phyloP scores from a whole-genome alignment of 2,113 vertebrate species.

The Spea multiplicata region DNA sequence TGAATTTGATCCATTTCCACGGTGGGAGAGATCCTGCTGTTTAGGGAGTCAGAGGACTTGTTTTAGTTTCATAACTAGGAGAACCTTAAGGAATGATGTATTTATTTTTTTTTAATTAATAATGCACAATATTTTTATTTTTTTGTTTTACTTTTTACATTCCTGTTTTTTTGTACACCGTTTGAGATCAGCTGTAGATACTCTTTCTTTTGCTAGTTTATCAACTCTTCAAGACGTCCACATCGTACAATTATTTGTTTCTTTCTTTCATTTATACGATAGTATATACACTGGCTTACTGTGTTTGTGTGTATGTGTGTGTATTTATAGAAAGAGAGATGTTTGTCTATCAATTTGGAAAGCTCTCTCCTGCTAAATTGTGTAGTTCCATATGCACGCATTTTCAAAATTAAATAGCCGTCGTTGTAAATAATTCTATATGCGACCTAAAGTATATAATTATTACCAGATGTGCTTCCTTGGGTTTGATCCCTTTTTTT shows the following conservation, averaged over 20 bases:
- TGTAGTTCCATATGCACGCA: conserved; percentile 2
- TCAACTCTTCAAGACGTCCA: background rate
- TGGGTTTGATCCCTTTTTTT: conserved; percentile 1
- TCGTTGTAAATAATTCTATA: conserved; percentile 21
- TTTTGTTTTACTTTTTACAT: background rate
- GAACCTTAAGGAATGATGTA: no score
- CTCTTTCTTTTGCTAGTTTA: background rate
- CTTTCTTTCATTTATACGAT: conserved; percentile 1
- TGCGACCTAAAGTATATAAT: background rate
- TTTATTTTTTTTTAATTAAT: no score
- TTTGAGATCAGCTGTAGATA: no score
- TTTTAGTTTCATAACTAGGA: no score
- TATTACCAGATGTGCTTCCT: background rate
- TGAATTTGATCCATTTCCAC: no score
- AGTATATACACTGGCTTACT: conserved; percentile 42
- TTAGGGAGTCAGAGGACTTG: no score
- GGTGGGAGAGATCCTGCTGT: no score
- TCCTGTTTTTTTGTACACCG: background rate
- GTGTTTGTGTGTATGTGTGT: conserved; percentile 20
- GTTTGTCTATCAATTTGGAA: conserved; percentile 12
- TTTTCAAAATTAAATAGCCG: background rate
- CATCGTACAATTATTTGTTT: background rate
- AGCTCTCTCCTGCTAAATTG: conserved; percentile 12
- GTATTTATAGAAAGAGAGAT: conserved; percentile 46
- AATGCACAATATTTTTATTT: no score